phyloP scores from a whole-genome alignment of 2,113 vertebrate species.

The Oenanthe melanoleuca region DNA sequence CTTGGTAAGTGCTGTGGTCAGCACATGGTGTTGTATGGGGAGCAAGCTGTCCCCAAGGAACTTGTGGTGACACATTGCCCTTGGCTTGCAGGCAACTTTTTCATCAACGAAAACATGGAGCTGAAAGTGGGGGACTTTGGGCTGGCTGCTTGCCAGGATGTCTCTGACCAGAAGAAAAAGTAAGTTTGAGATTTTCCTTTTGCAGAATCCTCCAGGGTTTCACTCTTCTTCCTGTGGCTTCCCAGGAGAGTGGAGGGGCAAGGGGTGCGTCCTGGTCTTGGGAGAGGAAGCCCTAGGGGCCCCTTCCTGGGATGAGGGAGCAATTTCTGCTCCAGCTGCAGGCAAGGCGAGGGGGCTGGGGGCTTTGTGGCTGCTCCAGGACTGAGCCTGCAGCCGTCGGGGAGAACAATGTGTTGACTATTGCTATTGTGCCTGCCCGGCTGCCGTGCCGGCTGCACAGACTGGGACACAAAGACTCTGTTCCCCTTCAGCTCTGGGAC shows the following conservation, averaged over 20 bases:
- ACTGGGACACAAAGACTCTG: conserved; percentile 60
- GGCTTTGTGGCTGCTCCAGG: conserved; percentile 25
- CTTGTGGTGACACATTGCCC: neutral
- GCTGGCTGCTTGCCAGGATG: conserved; percentile 89
- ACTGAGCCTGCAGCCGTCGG: neutral
- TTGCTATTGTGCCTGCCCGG: conserved; percentile 39
- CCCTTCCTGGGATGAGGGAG: neutral
- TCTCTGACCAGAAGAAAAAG: conserved; percentile 93
- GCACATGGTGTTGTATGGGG: neutral
- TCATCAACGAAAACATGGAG: conserved; percentile 99
- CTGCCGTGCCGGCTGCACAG: conserved; percentile 34
- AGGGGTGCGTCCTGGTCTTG: neutral
- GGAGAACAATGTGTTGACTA: conserved; percentile 61
- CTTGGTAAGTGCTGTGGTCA: conserved; percentile 77
- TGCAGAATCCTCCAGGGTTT: neutral
- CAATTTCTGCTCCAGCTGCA: neutral
- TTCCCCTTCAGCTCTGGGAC: conserved; percentile 31
- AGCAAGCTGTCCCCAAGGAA: neutral
- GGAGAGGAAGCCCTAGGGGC: neutral
- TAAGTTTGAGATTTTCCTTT: conserved; percentile 65
- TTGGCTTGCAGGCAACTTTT: conserved; percentile 89
- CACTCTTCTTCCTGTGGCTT: neutral
- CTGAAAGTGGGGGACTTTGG: conserved; percentile 96
- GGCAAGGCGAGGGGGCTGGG: neutral
- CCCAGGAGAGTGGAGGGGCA: neutral